Conservation (phyloP, 2,888 invertebrate species). For the Metacarcinus magister region DNA sequence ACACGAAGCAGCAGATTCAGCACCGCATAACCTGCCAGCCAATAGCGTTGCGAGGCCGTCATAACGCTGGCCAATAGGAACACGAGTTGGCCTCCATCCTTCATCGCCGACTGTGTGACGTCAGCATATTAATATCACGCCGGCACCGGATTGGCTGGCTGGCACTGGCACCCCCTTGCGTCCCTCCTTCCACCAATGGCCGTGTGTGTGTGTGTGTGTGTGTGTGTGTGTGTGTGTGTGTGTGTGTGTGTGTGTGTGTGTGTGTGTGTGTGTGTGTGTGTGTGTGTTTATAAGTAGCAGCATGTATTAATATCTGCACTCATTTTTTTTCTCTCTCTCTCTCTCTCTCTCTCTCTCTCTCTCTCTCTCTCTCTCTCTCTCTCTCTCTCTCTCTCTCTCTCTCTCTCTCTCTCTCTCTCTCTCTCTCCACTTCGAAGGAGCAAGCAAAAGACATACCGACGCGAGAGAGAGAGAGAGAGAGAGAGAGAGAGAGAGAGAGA, state of each 20-base stretch:
- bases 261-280: not conserved
- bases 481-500: constrained; percentile 51
- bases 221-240: constrained; percentile 13
- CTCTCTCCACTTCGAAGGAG: not conserved
- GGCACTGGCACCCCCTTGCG: constrained; percentile 21
- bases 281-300: not conserved
- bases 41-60: constrained; percentile 5
- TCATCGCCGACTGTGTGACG: constrained; percentile 57
- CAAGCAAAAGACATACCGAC: not conserved
- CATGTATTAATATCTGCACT: not conserved
- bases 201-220: constrained; percentile 26
- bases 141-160: constrained; percentile 63
- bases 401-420: too few species aligned
- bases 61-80: constrained; percentile 69
- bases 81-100: constrained; percentile 54
- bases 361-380: too few species aligned
- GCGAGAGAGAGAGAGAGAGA: constrained; percentile 28
- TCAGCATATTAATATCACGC: constrained; percentile 71
- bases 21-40: not conserved
- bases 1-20: not conserved
- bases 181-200: not conserved
- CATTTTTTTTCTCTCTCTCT: not conserved
- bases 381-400: too few species aligned
- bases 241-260: constrained; percentile 26
- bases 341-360: not conserved